These are phyloP conservation scores for Gastrophysa polygoni DNA, from an alignment of 2,888 invertebrate genomes.

Conservation along the genomic window DNA sequence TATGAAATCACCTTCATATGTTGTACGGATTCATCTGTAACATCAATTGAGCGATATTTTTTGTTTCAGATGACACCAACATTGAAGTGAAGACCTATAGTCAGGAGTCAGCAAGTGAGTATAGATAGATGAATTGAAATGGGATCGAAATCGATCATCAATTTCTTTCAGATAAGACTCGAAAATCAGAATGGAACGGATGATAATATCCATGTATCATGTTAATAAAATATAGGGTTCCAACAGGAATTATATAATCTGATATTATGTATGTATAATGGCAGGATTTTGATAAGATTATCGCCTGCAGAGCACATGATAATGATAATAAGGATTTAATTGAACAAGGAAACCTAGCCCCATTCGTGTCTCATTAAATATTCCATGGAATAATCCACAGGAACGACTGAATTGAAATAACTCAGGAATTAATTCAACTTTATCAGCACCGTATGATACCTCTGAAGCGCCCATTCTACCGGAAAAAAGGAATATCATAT, in stretches of 20 bases:
- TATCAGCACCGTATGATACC: not conserved
- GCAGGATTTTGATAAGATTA: not conserved
- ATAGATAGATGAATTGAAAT: too few relatives aligned
- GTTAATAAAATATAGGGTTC: too few relatives aligned
- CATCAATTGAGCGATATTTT: too few relatives aligned
- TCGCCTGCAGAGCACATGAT: not conserved
- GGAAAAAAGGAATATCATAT: not conserved
- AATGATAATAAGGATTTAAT: not conserved
- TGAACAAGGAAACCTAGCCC: not conserved
- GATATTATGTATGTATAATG: not conserved
- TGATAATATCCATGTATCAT: not conserved
- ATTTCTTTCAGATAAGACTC: too few relatives aligned
- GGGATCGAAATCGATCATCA: too few relatives aligned
- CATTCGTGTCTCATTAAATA: not conserved
- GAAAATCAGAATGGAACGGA: too few relatives aligned
- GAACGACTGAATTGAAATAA: not conserved
- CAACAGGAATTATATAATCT: not conserved
- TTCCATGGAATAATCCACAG: not conserved
- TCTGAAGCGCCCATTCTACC: not conserved
- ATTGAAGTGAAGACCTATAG: constrained; percentile 41
- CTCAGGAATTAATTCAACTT: not conserved
- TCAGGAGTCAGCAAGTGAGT: constrained; percentile 43
- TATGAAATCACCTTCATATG: too few relatives aligned
- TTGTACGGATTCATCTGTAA: too few relatives aligned
- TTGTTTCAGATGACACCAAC: constrained; percentile 43